A percentile compares a stretch with the other conserved stretches of the same genome.
Conservation (phyloP, 1,140 invertebrate genomes). For the Saccostrea cuccullata region DNA sequence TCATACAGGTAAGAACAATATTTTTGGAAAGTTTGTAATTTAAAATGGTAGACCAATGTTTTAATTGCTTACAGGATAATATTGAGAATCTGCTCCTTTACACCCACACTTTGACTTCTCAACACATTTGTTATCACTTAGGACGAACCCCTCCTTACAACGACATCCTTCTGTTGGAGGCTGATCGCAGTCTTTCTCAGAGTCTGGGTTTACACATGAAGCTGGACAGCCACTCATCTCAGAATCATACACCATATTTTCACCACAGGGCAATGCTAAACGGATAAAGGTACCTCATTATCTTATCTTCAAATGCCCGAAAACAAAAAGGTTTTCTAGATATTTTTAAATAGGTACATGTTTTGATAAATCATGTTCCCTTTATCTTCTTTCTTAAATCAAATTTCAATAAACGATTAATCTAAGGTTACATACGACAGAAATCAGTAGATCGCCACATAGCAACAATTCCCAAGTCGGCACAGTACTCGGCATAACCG, state of each 20-base stretch:
- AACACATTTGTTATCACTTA: slow-evolving; percentile 59
- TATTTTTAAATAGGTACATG: too few species aligned
- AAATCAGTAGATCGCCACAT: slow-evolving; percentile 50
- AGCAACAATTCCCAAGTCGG: slow-evolving; percentile 31
- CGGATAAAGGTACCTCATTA: not conserved
- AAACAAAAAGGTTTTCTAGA: too few species aligned
- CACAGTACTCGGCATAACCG: slow-evolving; percentile 51
- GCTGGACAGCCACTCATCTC: slow-evolving; percentile 53
- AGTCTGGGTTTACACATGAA: slow-evolving; percentile 46
- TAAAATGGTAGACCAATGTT: not conserved
- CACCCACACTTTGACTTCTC: slow-evolving; percentile 54
- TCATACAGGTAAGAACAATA: not conserved
- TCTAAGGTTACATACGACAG: slow-evolving; percentile 49
- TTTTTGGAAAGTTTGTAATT: not conserved
- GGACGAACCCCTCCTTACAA: slow-evolving; percentile 54
- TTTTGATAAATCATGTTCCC: too few species aligned
- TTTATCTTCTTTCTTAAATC: too few species aligned
- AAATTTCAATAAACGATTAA: not conserved
- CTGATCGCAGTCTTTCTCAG: slow-evolving; percentile 37
- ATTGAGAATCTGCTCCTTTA: slow-evolving; percentile 33
- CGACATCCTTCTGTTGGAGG: slow-evolving; percentile 55
- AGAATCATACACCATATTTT: slow-evolving; percentile 53
- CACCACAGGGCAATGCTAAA: slow-evolving; percentile 48
- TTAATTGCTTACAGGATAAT: slow-evolving; percentile 49
- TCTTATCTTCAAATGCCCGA: too few species aligned